Evolutionary conservation across 2,113 vertebrate genomes (phyloP), one percentile per base, ranked within the genome.

Genomic region (Archocentrus centrarchus): DNA sequence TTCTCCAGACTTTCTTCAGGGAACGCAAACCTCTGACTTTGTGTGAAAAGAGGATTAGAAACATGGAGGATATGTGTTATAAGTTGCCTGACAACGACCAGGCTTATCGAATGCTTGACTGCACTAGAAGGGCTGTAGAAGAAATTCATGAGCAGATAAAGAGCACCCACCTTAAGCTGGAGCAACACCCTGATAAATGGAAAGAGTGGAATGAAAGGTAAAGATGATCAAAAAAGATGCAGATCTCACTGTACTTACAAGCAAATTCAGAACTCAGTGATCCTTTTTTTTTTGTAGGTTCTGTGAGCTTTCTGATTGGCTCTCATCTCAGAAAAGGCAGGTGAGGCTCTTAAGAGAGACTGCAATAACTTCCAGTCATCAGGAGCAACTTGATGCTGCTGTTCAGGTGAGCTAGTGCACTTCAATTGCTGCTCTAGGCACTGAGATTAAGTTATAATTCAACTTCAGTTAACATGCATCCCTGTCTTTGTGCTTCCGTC

Each of bases 61-160:
- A 96, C 41, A 98, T 99, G 79, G 97, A 97, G 89, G 97, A 98
- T 57, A 94, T 99, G 30, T 98, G 98, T 92, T 93, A 95, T 41
- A 97, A 98, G 39, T 93, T 99, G 41, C 97, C 97, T 9, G 97
- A 96, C 77, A 96, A 96, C 44, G 97, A 99, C 88, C 88, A 94
- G 1, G 90, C 96, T 77, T 96, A 96, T 82, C 95, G 89, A 66
- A 92, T 83, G 0, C 84, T 96, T 2, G 96, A 95, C 41, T 92
- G 90, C 75, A 95, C 96, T 83, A 96, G 95, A 20, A 77, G 32
- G 32, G 89, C 91, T 3, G 93, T 97, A 27, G 96, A 92, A 50
- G 97, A 97, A 6, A 95, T 98, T 80, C 92, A 92, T 81, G 95
- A 92, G 41, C 95, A 97, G 81, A 96, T 98, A 60, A 95, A 94